Percentiles rank a stretch among this genome's conserved stretches.
Evolutionary conservation across 1,140 invertebrate genomes (phyloP).

Genomic region (Drosophila sechellia): DNA sequence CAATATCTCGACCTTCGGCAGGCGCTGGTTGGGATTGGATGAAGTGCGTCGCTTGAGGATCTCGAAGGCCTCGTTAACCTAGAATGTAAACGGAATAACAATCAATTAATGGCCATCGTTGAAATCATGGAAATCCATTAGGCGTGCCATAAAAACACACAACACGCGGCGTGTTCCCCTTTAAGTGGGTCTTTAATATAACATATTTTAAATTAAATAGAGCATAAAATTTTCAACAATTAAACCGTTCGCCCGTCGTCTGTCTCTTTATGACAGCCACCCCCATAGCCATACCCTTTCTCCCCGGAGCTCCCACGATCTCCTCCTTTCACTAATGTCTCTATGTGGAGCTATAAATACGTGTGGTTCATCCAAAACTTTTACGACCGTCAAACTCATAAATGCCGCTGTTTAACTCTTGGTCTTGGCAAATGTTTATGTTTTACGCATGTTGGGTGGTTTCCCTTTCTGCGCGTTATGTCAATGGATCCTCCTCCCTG

Average conservation of each 20-base stretch:
- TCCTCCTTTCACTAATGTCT: slow-evolving; percentile 54
- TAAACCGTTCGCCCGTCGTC: slow-evolving; percentile 56
- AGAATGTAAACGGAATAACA: slow-evolving; percentile 44
- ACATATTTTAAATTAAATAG: slow-evolving; percentile 81
- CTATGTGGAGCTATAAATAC: slow-evolving; percentile 76
- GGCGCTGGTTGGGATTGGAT: slow-evolving; percentile 96
- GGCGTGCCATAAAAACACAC: slow-evolving; percentile 58
- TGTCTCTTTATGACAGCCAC: slow-evolving; percentile 57
- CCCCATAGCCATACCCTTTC: not conserved
- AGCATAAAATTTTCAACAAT: slow-evolving; percentile 81
- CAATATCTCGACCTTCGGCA: slow-evolving; percentile 99
- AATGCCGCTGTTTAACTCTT: slow-evolving; percentile 60
- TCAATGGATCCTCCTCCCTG: slow-evolving; percentile 21
- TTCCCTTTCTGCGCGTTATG: slow-evolving; percentile 31
- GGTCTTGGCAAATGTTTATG: slow-evolving; percentile 72
- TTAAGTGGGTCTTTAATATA: slow-evolving; percentile 81
- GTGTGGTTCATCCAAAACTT: slow-evolving; percentile 50
- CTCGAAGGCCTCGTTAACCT: slow-evolving; percentile 99
- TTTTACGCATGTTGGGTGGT: slow-evolving; percentile 68
- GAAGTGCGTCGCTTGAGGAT: slow-evolving; percentile 96
- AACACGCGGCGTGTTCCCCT: slow-evolving; percentile 22
- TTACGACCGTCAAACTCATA: slow-evolving; percentile 72
- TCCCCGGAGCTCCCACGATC: not conserved
- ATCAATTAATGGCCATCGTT: slow-evolving; percentile 66
- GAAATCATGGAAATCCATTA: slow-evolving; percentile 77